A percentile compares a stretch with the other conserved stretches of the same genome.
Evolutionary conservation across 2,797 vertebrate species (phyloP).

Genomic region (Pyrocephalus nanus): DNA sequence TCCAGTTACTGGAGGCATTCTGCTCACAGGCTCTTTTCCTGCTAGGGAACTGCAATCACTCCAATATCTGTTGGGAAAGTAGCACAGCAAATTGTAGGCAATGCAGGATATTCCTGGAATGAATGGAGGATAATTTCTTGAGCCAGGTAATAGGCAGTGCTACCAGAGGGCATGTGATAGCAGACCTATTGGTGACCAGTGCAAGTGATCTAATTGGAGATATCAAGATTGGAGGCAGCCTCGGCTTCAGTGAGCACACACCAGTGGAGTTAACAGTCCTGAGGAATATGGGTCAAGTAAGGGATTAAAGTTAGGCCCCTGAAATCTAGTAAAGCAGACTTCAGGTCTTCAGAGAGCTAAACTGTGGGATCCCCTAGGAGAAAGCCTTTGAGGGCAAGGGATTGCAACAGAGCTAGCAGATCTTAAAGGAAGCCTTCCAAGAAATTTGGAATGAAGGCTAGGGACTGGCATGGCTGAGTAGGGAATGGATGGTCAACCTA

Average conservation of each 20-base stretch:
- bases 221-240: neutral
- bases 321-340: neutral
- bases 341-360: neutral
- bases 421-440: neutral
- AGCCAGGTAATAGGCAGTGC: neutral
- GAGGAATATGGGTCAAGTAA: neutral
- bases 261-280: neutral
- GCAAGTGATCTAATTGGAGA: accelerated
- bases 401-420: neutral
- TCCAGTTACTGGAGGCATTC: neutral
- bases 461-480: neutral
- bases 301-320: neutral
- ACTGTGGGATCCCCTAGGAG: neutral
- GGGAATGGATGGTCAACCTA: neutral
- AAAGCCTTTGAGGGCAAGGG: neutral
- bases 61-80: neutral
- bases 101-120: neutral
- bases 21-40: neutral
- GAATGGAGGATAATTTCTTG: neutral
- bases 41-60: neutral
- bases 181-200: neutral
- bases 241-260: neutral
- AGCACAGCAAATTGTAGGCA: neutral
- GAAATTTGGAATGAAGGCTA: neutral
- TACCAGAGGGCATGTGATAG: neutral